Conservation (phyloP, 2,888 invertebrate species). For the Pollenia angustigena region DNA sequence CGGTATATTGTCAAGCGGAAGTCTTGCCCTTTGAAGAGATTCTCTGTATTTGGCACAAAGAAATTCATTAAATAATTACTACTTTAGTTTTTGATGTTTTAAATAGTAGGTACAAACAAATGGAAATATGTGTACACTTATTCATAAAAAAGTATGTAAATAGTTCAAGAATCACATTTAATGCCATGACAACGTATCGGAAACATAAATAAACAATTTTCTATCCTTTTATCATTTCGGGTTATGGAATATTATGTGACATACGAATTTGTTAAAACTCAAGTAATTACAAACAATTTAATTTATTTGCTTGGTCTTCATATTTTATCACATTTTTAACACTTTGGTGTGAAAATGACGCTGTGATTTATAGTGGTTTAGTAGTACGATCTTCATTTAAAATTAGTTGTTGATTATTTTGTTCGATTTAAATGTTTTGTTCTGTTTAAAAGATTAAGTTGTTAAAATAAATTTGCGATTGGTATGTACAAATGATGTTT, state of each 20-base stretch:
- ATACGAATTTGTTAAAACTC: background rate
- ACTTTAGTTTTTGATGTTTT: too few species aligned
- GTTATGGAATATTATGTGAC: slow-evolving; percentile 24
- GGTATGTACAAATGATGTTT: slow-evolving; percentile 20
- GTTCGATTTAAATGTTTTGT: background rate
- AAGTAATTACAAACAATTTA: slow-evolving; percentile 14
- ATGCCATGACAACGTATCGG: background rate
- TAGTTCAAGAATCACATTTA: background rate
- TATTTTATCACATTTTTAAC: slow-evolving; percentile 24
- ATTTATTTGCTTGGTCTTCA: background rate
- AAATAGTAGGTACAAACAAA: too few species aligned
- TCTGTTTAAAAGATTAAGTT: slow-evolving; percentile 17
- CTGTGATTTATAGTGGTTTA: background rate
- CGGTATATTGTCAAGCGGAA: too few species aligned
- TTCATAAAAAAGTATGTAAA: too few species aligned
- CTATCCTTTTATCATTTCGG: background rate
- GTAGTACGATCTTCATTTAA: slow-evolving; percentile 7
- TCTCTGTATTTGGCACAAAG: background rate
- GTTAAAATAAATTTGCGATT: slow-evolving; percentile 11
- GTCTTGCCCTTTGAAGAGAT: too few species aligned
- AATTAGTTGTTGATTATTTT: background rate
- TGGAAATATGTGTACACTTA: too few species aligned
- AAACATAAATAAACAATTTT: background rate
- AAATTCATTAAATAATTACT: background rate
- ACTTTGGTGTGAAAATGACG: slow-evolving; percentile 35